Conservation (phyloP, 2,888 invertebrate species). For the Apomyelois bistriatella region DNA sequence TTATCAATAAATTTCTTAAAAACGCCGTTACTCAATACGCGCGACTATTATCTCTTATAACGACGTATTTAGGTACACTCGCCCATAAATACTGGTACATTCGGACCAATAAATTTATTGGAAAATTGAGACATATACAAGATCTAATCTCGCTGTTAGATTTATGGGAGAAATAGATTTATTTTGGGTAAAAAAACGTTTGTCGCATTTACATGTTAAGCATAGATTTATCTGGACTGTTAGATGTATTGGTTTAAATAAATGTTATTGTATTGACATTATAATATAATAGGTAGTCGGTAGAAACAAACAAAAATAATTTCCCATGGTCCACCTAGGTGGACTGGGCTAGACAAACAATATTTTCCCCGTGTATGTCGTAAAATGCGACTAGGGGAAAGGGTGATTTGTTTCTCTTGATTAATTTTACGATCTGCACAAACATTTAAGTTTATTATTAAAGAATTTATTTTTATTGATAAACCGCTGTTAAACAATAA, state of each 20-base stretch:
- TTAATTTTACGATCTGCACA: too few species aligned
- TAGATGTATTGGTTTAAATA: not conserved
- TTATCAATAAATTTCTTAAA: conserved; percentile 48
- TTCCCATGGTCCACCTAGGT: too few species aligned
- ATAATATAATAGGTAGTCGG: too few species aligned
- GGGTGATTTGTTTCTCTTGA: too few species aligned
- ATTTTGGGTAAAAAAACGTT: conserved; percentile 43
- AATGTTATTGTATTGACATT: too few species aligned
- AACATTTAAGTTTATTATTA: too few species aligned
- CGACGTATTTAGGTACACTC: conserved; percentile 71
- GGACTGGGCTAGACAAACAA: too few species aligned
- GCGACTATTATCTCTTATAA: conserved; percentile 58
- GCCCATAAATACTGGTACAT: conserved; percentile 59
- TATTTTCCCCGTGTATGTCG: too few species aligned
- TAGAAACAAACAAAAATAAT: too few species aligned
- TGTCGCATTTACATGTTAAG: conserved; percentile 20
- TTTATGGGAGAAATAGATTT: conserved; percentile 70
- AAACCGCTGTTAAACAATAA: too few species aligned
- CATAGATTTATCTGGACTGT: conserved; percentile 4
- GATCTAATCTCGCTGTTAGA: conserved; percentile 70
- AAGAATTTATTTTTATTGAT: too few species aligned
- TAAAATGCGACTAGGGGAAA: too few species aligned
- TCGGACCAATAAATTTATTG: conserved; percentile 66
- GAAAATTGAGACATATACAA: conserved; percentile 71
- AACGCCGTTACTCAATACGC: conserved; percentile 59